Evolutionary conservation across 1,140 invertebrate species (phyloP).

Genomic region (Hyphantria cunea): DNA sequence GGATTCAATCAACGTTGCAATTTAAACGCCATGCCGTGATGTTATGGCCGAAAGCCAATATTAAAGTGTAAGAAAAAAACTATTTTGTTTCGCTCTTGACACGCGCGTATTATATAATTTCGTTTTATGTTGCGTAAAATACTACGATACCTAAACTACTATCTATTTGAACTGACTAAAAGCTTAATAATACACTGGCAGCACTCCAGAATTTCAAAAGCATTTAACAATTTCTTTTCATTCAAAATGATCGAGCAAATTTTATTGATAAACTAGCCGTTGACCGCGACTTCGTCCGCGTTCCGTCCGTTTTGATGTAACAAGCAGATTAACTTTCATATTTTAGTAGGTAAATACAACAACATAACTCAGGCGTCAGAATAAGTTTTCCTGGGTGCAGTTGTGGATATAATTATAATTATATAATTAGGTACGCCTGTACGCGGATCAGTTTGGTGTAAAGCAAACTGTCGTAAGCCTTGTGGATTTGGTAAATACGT

Average conservation of each 20-base stretch:
- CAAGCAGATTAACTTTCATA: no score
- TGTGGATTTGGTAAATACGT: no score
- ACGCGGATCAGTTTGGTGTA: no score
- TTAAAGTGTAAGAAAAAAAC: constrained; percentile 18
- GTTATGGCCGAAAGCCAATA: constrained; percentile 20
- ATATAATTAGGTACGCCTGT: no score
- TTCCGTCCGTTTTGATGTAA: no score
- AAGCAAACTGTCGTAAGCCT: no score
- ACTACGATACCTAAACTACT: constrained; percentile 21
- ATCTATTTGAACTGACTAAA: constrained; percentile 6
- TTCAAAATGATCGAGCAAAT: constrained; percentile 16
- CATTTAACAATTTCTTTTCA: constrained; percentile 14
- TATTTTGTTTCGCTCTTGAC: constrained; percentile 23
- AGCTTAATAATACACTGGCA: constrained; percentile 21
- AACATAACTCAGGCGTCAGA: no score
- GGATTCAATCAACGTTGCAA: constrained; percentile 29
- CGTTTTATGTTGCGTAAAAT: constrained; percentile 25
- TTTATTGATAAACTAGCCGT: constrained; percentile 23
- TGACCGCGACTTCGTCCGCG: no score
- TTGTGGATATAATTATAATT: no score
- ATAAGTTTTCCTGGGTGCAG: no score
- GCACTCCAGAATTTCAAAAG: constrained; percentile 6
- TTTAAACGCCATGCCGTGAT: constrained; percentile 17
- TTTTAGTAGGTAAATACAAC: no score
- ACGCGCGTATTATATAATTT: constrained; percentile 24